Evolutionary conservation across 2,113 vertebrate genomes (phyloP), one percentile per base, ranked within the genome.

Genomic region (Mugil cephalus): DNA sequence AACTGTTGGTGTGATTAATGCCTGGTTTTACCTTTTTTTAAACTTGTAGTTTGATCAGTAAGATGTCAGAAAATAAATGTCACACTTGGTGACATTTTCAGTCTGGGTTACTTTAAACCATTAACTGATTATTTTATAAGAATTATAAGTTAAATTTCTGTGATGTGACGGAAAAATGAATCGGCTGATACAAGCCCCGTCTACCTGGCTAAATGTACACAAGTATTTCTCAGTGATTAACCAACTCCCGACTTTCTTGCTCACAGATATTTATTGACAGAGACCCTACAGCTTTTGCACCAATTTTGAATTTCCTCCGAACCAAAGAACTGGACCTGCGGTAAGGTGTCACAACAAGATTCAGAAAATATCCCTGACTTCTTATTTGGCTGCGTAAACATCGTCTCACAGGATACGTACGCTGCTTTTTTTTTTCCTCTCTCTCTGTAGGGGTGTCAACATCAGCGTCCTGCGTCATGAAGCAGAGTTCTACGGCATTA

Each of bases 401-500:
- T 5, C 6, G 6, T 42, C 15, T 69, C 15, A 40, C 17, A 63
- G 24, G 74, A 59, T 39, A 14, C 35, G 19, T 36, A 3, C 59
- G 21, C 30, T 65, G 18, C 45, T 61, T 12, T 52, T 47, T 61
- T 12, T 52, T n/a, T 81, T 3, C 24, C 24, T 30, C 24, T 75
- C 17, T 56, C 82, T 83, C 59, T 83, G 1, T 53, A 99, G 98
- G 86, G 98, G 98, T 30, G 96, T 99, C 69, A 99, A 96, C 90
- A 96, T 99, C 85, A 97, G 94, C 66, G 93, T 98, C 87, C 95
- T 99, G 66, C 93, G 97, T 19, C 98, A 99, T 42, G 98, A 99
- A 93, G 98, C 98, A 4, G 98, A 99, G 89, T 99, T 99, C 88
- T 99, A 99, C 54, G 98, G 98, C 51, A 99, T 99, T 77, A 99